phyloP scores from a whole-genome alignment of 2,797 vertebrate species.

The Leptodactylus fallax region DNA sequence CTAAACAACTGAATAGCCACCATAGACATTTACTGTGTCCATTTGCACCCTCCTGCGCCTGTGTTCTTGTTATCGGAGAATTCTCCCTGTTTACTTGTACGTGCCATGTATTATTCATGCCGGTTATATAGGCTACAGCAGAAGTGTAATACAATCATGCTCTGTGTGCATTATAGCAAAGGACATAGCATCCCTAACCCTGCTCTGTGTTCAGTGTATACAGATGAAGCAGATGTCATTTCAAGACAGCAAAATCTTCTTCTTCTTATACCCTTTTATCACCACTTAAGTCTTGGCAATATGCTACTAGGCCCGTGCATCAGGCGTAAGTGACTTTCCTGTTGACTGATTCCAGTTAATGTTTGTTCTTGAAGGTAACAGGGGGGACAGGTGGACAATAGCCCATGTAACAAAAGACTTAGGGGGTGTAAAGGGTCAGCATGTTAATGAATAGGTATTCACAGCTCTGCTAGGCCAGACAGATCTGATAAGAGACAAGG shows the following conservation, averaged over 20 bases:
- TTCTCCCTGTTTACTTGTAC: no score
- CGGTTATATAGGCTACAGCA: background rate
- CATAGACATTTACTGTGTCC: no score
- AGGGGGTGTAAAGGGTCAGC: constrained; percentile 38
- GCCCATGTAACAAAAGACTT: constrained; percentile 40
- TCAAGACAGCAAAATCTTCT: background rate
- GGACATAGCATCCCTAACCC: background rate
- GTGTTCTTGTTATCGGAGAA: no score
- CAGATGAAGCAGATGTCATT: constrained; percentile 4
- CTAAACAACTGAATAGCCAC: no score
- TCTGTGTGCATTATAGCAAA: background rate
- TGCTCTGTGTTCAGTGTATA: background rate
- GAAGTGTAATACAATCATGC: background rate
- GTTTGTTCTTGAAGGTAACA: constrained; percentile 36
- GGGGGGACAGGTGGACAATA: constrained; percentile 48
- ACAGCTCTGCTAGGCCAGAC: constrained; percentile 21
- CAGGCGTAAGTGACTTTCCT: constrained; percentile 13
- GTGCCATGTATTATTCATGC: no score
- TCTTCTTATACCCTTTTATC: background rate
- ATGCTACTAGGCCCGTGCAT: background rate
- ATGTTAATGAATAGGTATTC: constrained; percentile 46
- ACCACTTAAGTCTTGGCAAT: background rate
- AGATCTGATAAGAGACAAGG: constrained; percentile 44
- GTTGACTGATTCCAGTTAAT: constrained; percentile 21
- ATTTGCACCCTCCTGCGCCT: no score